Evolutionary conservation across 2,797 vertebrate genomes (phyloP), one percentile per base, ranked within the genome.

Genomic region (Todus mexicanus): DNA sequence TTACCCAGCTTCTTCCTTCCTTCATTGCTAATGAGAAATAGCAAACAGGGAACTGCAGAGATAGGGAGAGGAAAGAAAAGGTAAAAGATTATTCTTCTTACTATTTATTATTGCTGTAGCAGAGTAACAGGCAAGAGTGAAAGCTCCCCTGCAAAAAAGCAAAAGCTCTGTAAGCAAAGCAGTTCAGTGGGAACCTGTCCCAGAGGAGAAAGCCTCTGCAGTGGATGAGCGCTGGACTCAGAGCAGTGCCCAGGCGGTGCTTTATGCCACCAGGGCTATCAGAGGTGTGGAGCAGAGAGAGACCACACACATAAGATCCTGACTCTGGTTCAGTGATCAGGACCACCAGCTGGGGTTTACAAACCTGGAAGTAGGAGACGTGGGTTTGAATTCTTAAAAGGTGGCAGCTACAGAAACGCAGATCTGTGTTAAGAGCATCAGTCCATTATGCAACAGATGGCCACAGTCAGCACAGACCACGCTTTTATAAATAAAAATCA

Each of bases 1-100:
- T 81, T 83, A 89, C 95, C 26, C 96, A 95, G 93, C 84, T 95
- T 94, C 93, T 87, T 93, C 68, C 76, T 83, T 94, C 81, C 60
- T 56, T 90, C 69, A 22, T 5, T 66, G 87, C 43, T 92, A 96
- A 96, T 71, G 53, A 94, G 80, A 93, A 96, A 85, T 40, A 88
- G 73, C 82, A 95, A 89, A 70, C n/a, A 84, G 76, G 53, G 82
- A 92, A 95, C 91, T 90, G 85, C 7, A 81, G 63, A 84, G 45
- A 92, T 8, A 21, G 17, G 17, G 27, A 85, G 21, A 71, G 63
- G 29, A 84, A 89, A 85, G 38, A 77, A 22, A 81, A 90, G 29
- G 40, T 27, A 51, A 42, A 89, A 74, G 69, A 43, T 43, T 51
- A 38, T 79, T 50, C 10, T 57, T 83, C 6, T 60, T 86, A 5